Conservation (phyloP, 1,140 invertebrate genomes). For the Pogonognathellus flavescens region DNA sequence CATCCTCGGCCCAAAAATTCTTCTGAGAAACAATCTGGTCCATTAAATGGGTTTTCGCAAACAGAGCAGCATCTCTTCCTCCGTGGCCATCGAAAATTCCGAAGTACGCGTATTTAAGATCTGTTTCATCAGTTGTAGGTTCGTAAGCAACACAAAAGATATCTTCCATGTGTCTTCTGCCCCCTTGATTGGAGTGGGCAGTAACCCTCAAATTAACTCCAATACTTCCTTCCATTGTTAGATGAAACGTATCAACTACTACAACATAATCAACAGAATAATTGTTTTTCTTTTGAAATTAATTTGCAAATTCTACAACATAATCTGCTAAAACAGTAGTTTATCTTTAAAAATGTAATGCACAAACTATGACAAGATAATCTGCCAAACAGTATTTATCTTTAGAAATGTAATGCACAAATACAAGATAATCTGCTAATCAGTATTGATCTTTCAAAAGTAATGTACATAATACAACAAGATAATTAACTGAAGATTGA, state of each 20-base stretch:
- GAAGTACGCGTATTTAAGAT: constrained; percentile 94
- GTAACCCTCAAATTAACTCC: constrained; percentile 94
- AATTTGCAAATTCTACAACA: no score
- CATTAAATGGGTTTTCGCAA: constrained; percentile 95
- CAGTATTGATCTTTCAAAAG: no score
- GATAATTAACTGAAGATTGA: no score
- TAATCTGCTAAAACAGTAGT: no score
- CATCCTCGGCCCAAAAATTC: constrained; percentile 94
- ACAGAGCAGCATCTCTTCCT: constrained; percentile 91
- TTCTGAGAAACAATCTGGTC: constrained; percentile 93
- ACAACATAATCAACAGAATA: background rate
- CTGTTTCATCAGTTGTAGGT: constrained; percentile 87
- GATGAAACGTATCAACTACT: background rate
- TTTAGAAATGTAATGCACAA: no score
- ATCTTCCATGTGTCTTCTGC: constrained; percentile 98
- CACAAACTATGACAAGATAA: no score
- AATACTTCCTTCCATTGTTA: constrained; percentile 81
- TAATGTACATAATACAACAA: no score
- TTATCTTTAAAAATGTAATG: no score
- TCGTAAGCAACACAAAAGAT: constrained; percentile 95
- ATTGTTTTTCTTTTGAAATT: no score
- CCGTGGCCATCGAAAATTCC: constrained; percentile 98
- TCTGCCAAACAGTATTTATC: no score
- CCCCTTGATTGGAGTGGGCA: constrained; percentile 95
- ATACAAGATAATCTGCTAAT: no score